phyloP scores from a whole-genome alignment of 37 sponge, comb jelly and placozoan genomes.

The Lycopodina hypogea region DNA sequence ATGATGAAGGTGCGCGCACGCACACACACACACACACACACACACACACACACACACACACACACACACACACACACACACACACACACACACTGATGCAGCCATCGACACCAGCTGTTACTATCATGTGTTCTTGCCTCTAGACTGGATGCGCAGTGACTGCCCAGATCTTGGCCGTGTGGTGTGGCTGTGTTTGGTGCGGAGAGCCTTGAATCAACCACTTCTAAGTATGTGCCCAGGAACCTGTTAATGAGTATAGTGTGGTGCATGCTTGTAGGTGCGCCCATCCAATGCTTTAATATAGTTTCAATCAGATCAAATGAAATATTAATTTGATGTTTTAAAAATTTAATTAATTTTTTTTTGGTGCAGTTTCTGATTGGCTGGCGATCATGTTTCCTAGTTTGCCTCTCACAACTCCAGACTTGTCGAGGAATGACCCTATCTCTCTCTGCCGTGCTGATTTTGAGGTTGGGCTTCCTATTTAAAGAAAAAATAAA shows the following conservation, averaged over 20 bases:
- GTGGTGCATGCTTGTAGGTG: background rate
- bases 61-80: background rate
- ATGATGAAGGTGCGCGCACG: constrained; percentile 7
- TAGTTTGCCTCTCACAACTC: constrained; percentile 13
- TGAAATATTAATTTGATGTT: no score
- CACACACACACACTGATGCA: background rate
- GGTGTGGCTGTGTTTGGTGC: constrained; percentile 50
- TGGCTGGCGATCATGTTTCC: constrained; percentile 58
- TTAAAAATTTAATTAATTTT: background rate
- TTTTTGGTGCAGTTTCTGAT: constrained; percentile 18
- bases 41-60: background rate
- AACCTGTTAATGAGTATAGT: background rate
- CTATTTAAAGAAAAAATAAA: no score
- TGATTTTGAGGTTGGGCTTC: constrained; percentile 54
- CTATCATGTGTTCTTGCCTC: background rate
- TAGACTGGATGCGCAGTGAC: background rate
- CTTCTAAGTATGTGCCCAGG: constrained; percentile 34
- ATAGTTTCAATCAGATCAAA: background rate
- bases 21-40: background rate
- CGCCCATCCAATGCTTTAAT: background rate
- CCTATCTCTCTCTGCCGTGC: constrained; percentile 39
- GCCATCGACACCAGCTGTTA: background rate
- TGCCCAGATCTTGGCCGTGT: background rate
- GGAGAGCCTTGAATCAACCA: constrained; percentile 13
- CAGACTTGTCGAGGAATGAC: constrained; percentile 16